Evolutionary conservation across 2,113 vertebrate genomes (phyloP).

Genomic region (Neoarius graeffei): DNA sequence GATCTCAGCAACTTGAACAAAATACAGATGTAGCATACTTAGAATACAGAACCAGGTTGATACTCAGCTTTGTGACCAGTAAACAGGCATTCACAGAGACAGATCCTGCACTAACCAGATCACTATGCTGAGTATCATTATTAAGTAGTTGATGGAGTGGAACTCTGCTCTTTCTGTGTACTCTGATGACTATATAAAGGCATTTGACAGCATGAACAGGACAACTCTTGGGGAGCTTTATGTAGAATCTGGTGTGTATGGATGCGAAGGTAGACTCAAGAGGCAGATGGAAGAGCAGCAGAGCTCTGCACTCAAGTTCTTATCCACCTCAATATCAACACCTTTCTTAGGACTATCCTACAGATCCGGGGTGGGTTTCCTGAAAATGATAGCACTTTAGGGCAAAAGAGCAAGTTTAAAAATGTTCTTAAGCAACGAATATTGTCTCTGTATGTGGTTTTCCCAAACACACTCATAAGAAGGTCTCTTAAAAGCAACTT

Average conservation of each 20-base stretch:
- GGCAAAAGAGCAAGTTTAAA: too few species aligned
- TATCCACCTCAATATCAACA: too few species aligned
- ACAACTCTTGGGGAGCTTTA: background rate
- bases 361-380: too few species aligned
- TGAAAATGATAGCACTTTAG: too few species aligned
- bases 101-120: background rate
- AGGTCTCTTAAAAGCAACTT: too few species aligned
- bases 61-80: background rate
- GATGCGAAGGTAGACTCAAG: background rate
- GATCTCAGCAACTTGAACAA: background rate
- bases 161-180: background rate
- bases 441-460: too few species aligned
- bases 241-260: background rate
- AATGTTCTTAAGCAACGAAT: too few species aligned
- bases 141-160: background rate
- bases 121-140: background rate
- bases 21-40: background rate
- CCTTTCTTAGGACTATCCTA: background rate
- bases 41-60: background rate
- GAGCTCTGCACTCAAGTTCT: too few species aligned
- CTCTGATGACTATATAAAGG: background rate
- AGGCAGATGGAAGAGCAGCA: background rate
- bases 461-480: too few species aligned
- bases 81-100: background rate
- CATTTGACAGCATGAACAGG: background rate